A percentile compares a stretch with the other conserved stretches of the same genome.
These are phyloP conservation scores for Oxyura jamaicensis DNA, from an alignment of 2,113 vertebrate genomes.

Conservation along the genomic window DNA sequence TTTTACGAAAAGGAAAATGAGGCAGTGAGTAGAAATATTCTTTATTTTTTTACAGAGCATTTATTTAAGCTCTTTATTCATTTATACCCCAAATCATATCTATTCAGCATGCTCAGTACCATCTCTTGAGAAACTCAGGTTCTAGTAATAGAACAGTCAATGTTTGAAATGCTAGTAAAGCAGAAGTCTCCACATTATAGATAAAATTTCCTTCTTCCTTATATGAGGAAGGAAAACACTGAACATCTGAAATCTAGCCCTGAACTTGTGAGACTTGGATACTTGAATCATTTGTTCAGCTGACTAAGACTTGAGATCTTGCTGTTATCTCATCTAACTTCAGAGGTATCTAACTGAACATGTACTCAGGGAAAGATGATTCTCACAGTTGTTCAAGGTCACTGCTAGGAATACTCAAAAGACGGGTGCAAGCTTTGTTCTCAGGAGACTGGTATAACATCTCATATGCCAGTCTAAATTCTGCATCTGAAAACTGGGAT, in stretches of 20 bases:
- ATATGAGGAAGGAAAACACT: accelerated
- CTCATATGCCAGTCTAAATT: background rate
- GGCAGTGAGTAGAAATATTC: constrained; percentile 79
- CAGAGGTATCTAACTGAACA: background rate
- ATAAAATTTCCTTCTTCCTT: background rate
- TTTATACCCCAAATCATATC: background rate
- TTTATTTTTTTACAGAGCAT: background rate
- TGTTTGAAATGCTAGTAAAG: background rate
- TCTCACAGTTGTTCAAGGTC: background rate
- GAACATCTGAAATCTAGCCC: background rate
- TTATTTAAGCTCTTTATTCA: background rate
- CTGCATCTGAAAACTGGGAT: background rate
- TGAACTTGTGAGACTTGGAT: background rate
- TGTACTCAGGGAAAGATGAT: background rate
- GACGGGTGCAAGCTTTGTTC: background rate
- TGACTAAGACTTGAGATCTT: background rate
- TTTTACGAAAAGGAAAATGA: constrained; percentile 99
- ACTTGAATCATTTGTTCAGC: background rate
- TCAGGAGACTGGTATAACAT: background rate
- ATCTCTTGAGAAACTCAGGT: background rate
- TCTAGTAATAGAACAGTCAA: background rate
- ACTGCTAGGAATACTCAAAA: background rate
- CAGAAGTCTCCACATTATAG: background rate
- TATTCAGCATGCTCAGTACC: background rate
- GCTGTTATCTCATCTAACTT: background rate